Evolutionary conservation across 1,140 invertebrate species (phyloP), one percentile per base, ranked within the genome.

Genomic region (Harlomillsia oculata): DNA sequence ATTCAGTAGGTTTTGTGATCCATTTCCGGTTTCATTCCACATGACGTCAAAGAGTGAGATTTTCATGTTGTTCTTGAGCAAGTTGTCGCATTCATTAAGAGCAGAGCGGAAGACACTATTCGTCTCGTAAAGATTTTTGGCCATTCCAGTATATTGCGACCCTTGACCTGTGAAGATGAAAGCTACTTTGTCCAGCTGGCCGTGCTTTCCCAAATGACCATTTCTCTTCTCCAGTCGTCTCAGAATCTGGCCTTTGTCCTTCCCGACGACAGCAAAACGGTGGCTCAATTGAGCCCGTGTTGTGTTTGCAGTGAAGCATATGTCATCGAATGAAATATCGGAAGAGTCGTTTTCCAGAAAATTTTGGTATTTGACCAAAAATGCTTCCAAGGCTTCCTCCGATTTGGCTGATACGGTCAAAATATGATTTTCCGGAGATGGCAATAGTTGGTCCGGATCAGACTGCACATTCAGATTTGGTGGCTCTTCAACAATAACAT

Each of bases 331-430:
- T n/a, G 8, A 9, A 9, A 21, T 11, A 8, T 9, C 18, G 21
- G 37, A n/a, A 6, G 4, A 8, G n/a, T 26, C 5, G 14, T 53
- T 43, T 9, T 53, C n/a, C 2, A 41, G 5, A 36, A 9, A 28
- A 14, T 43, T 13, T 26, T 43, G 20, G 39, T 28, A 53, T 25
- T 16, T 43, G 6, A 8, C 13, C n/a, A 53, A 9, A 2, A 41
- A n/a, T 6, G 25, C 20, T 21, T 21, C 28, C 32, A 60, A 34
- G 16, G 58, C 51, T 32, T 53, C 43, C 25, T 49, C 44, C 2
- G 37, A 44, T 39, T 58, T 58, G 4, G 44, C 56, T 9, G 56
- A 58, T 20, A 58, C 29, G 11, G 56, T 52, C 21, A 58, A 6
- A 5, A 58, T 9, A 30, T 58, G 56, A 14, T 32, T n/a, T n/a